Conservation (phyloP, 1,140 invertebrate species). For the Apis dorsata region DNA sequence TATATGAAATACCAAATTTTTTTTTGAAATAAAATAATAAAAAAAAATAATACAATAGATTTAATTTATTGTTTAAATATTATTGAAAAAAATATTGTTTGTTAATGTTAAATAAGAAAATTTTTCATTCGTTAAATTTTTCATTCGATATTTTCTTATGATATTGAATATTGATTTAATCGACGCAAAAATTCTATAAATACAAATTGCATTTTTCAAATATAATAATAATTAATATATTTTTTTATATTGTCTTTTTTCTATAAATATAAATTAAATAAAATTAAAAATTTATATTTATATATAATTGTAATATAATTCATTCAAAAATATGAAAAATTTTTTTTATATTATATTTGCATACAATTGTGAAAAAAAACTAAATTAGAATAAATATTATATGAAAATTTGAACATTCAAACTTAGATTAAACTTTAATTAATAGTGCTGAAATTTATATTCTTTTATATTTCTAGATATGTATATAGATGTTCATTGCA, state of each 20-base stretch:
- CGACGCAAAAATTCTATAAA: slow-evolving; percentile 8
- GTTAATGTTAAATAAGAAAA: not conserved
- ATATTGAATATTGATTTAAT: not conserved
- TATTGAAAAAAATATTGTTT: slow-evolving; percentile 1
- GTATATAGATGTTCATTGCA: no score
- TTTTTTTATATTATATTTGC: not conserved
- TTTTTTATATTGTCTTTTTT: not conserved
- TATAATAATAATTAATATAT: no score
- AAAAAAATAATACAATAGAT: not conserved
- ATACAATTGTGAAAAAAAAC: not conserved
- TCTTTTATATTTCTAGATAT: no score
- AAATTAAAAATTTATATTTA: not conserved
- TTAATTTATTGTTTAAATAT: not conserved
- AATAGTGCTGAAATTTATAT: no score
- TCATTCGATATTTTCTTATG: not conserved
- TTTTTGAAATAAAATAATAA: not conserved
- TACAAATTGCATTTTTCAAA: no score
- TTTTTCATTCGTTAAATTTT: not conserved
- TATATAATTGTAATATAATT: not conserved
- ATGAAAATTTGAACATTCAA: not conserved
- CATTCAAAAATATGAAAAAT: not conserved
- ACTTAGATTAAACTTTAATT: no score
- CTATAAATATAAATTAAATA: not conserved
- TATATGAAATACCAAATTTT: not conserved
- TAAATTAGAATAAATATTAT: not conserved